phyloP scores from a whole-genome alignment of 37 sponge, comb jelly and placozoan genomes.

The Petrosia ficiformis region DNA sequence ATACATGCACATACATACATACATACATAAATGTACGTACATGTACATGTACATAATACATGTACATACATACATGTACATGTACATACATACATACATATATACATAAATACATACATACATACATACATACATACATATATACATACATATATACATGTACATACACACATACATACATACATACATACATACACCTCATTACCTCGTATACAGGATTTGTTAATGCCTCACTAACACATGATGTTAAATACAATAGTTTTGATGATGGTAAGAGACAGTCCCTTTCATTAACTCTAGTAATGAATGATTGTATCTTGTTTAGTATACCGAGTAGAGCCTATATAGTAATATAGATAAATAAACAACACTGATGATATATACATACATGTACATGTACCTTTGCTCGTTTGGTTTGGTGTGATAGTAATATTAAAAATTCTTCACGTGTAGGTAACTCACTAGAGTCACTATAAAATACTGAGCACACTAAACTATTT shows the following conservation, averaged over 20 bases:
- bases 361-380: background rate
- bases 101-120: too few species aligned
- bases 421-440: background rate
- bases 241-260: background rate
- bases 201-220: background rate
- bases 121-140: too few species aligned
- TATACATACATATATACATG: too few species aligned
- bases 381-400: background rate
- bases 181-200: too few species aligned
- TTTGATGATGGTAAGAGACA: background rate
- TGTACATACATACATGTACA: too few species aligned
- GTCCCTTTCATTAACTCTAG: background rate
- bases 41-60: too few species aligned
- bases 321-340: background rate
- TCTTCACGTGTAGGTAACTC: background rate
- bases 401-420: background rate
- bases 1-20: too few species aligned
- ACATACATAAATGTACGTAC: too few species aligned
- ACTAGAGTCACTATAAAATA: background rate
- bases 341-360: background rate
- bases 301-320: background rate
- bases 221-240: background rate
- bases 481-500: background rate
- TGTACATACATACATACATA: too few species aligned
- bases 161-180: too few species aligned